A percentile compares a stretch with the other conserved stretches of the same genome.
Conservation (phyloP, 2,888 invertebrate species). For the Eupithecia inturbata region DNA sequence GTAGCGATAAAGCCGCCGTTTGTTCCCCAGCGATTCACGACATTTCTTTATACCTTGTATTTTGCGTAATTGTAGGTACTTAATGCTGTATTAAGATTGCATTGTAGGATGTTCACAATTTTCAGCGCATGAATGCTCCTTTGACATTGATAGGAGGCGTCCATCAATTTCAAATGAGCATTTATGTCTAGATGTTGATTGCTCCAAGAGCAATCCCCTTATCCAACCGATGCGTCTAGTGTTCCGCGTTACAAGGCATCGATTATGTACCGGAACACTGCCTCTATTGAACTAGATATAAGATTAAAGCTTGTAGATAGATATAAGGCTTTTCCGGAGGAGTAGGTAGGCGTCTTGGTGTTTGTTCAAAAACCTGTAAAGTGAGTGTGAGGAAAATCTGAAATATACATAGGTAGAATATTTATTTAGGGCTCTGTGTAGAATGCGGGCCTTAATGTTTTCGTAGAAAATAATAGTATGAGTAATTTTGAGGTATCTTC, state of each 20-base stretch:
- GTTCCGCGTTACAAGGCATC: conserved; percentile 7
- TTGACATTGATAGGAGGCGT: neutral
- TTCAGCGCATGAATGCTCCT: neutral
- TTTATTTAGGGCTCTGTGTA: neutral
- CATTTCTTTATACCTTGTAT: neutral
- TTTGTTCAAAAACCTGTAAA: neutral
- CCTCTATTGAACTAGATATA: neutral
- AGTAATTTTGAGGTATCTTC: neutral
- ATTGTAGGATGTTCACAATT: neutral
- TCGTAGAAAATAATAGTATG: neutral
- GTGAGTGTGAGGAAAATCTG: neutral
- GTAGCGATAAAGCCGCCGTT: neutral
- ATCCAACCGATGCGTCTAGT: conserved; percentile 15
- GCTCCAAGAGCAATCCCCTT: neutral
- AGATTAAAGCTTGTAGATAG: neutral
- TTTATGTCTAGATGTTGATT: neutral
- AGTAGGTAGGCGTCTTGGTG: neutral
- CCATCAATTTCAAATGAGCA: neutral
- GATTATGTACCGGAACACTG: conserved; percentile 14
- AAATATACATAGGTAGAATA: neutral
- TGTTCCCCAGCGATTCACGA: neutral
- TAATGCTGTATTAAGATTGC: neutral
- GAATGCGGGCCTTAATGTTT: neutral
- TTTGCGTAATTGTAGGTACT: neutral
- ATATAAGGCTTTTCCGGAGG: neutral